Conservation (phyloP, 2,113 vertebrate species). For the Polypterus senegalus region DNA sequence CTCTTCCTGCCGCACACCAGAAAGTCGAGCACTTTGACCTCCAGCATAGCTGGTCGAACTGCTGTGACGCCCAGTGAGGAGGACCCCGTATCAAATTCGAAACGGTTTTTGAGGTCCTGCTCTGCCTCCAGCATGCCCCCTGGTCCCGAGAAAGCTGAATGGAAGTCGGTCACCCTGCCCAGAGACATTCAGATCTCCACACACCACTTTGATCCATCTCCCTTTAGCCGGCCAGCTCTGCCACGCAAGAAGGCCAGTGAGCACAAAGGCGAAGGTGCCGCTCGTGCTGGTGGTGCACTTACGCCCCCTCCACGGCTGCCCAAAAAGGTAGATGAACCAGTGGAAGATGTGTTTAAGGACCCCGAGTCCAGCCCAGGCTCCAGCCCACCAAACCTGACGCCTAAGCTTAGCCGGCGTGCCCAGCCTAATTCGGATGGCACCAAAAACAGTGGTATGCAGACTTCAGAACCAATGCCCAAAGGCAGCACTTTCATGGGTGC, state of each 20-base stretch:
- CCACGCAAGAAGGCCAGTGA: slow-evolving; percentile 73
- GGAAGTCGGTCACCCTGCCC: slow-evolving; percentile 81
- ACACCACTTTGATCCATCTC: slow-evolving; percentile 71
- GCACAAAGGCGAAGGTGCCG: slow-evolving; percentile 49
- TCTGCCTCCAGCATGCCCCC: slow-evolving; percentile 69
- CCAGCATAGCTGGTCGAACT: slow-evolving; percentile 36
- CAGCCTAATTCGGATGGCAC: slow-evolving; percentile 56
- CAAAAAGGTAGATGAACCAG: slow-evolving; percentile 56
- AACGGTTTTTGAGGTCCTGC: slow-evolving; percentile 79
- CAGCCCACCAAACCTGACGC: slow-evolving; percentile 69
- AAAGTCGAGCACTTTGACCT: slow-evolving; percentile 52
- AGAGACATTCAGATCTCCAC: slow-evolving; percentile 66
- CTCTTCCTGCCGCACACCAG: slow-evolving; percentile 54
- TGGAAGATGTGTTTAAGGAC: slow-evolving; percentile 65
- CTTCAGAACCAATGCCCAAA: slow-evolving; percentile 38
- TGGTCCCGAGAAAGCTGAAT: slow-evolving; percentile 60
- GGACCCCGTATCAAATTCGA: slow-evolving; percentile 57
- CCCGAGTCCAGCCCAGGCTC: slow-evolving; percentile 68
- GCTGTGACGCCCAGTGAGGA: slow-evolving; percentile 56
- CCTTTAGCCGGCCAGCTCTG: slow-evolving; percentile 76
- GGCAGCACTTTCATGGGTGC: slow-evolving; percentile 42
- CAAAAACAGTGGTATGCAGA: slow-evolving; percentile 53
- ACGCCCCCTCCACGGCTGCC: slow-evolving; percentile 73
- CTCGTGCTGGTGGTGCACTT: slow-evolving; percentile 51
- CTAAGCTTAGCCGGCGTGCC: slow-evolving; percentile 64